These are phyloP conservation scores for Ophion costatus DNA, from an alignment of 2,888 invertebrate species.

Conservation along the genomic window DNA sequence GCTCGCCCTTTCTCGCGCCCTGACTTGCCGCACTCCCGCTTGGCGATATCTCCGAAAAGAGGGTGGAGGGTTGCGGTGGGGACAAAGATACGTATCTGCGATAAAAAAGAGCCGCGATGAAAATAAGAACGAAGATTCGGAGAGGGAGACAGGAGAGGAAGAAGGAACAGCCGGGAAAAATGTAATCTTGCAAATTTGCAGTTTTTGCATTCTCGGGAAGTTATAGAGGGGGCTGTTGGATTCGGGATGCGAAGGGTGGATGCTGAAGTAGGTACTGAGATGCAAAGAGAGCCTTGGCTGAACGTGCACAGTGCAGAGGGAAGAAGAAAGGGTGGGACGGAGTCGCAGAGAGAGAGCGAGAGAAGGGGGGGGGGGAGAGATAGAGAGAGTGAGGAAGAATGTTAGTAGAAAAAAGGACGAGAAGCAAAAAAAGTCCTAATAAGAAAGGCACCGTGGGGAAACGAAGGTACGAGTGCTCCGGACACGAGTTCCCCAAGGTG, in stretches of 20 bases:
- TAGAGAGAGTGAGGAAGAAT: too few species aligned
- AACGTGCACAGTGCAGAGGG: slow-evolving; percentile 56
- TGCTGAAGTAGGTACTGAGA: slow-evolving; percentile 47
- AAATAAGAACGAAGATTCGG: slow-evolving; percentile 32
- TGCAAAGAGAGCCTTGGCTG: slow-evolving; percentile 35
- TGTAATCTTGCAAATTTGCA: slow-evolving; percentile 58
- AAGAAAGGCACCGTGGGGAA: slow-evolving; percentile 36
- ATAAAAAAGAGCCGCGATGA: slow-evolving; percentile 21
- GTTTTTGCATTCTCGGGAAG: slow-evolving; percentile 49
- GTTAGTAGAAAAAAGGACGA: neutral
- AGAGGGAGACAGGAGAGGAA: neutral
- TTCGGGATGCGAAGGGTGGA: slow-evolving; percentile 23
- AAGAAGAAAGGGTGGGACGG: neutral
- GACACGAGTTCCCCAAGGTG: neutral
- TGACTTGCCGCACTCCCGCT: slow-evolving; percentile 2
- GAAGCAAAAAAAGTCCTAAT: slow-evolving; percentile 34
- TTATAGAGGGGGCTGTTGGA: slow-evolving; percentile 19
- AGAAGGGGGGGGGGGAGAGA: neutral
- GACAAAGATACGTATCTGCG: slow-evolving; percentile 40
- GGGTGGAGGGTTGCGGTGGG: slow-evolving; percentile 5
- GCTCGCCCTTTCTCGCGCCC: slow-evolving; percentile 32
- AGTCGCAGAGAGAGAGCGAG: slow-evolving; percentile 6
- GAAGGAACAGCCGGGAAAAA: neutral
- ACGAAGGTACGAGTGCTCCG: neutral
- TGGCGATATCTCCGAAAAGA: slow-evolving; percentile 2